Evolutionary conservation across 2,113 vertebrate genomes (phyloP), one percentile per base, ranked within the genome.

Genomic region (Eptesicus fuscus): DNA sequence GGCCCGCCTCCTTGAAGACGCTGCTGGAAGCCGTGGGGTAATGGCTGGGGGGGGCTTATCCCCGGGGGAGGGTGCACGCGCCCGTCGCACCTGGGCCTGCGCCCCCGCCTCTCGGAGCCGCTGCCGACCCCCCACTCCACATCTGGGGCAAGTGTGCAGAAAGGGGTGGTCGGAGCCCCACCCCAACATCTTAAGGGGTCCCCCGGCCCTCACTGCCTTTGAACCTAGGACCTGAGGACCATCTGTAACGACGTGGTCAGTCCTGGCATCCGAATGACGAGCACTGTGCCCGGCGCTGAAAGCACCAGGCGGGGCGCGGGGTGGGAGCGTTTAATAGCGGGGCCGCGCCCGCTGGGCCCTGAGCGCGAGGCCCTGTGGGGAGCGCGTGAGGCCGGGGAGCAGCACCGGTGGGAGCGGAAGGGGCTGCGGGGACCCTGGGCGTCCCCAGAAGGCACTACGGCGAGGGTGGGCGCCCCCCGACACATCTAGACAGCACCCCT

Each of bases 1-100:
- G 94, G 89, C 96, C 97, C 97, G 97, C 98, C 98, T 98, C 96
- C 97, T 97, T 94, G 84, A 98, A 98, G 98, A 97, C 30, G 2
- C 93, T 83, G 53, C 74, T 79, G n/a, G 76, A 95, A 93, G 97
- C 97, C 9, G 96, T 2, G 32, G 51, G 94, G 91, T 98, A 99
- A 98, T 98, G 95, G 98, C 98, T 98, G 98, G 98, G 88, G 14
- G 49, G 0, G 30, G 32, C 95, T 97, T 25, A 7, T 28, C 25
- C 65, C 88, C 40, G 9, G 78, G 69, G 71, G 89, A 92, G 49
- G 53, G 30, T 28, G 47, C 13, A 9, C 13, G 22, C 14, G 83
- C 69, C 77, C 95, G 22, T 67, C n/a, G 65, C 20, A 69, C 44
- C 82, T 9, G 37, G 37, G 47, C 47, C 71, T 69, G 63, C 2